Evolutionary conservation across 1,140 invertebrate genomes (phyloP).

Genomic region (Eriosoma lanigerum): DNA sequence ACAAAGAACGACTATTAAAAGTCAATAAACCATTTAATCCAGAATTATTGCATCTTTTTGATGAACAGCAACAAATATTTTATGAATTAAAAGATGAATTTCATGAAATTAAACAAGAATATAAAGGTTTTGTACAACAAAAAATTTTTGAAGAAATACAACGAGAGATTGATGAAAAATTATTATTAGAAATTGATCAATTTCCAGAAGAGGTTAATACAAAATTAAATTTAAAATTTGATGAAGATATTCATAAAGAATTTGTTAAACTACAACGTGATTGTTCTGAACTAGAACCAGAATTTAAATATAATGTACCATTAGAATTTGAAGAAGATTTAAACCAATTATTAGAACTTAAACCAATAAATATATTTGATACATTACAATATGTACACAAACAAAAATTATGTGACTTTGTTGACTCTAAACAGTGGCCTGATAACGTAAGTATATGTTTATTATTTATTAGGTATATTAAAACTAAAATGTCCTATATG

Average conservation of each 20-base stretch:
- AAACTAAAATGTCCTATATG: background rate
- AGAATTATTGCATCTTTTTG: background rate
- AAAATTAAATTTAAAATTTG: background rate
- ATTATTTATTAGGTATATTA: background rate
- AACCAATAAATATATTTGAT: conserved; percentile 10
- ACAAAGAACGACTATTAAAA: conserved; percentile 3
- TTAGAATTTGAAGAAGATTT: background rate
- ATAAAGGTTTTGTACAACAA: conserved; percentile 21
- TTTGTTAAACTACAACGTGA: conserved; percentile 29
- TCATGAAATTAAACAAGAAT: background rate
- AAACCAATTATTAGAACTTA: background rate
- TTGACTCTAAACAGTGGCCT: conserved; percentile 17
- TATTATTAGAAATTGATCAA: background rate
- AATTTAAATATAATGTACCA: conserved; percentile 23
- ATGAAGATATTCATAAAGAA: conserved; percentile 16
- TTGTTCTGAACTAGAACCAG: conserved; percentile 7
- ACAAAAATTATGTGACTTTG: conserved; percentile 25
- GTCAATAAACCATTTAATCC: background rate
- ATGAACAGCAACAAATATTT: background rate
- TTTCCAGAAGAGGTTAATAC: background rate
- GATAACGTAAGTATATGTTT: conserved; percentile 16
- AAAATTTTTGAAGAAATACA: conserved; percentile 20
- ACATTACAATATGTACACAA: conserved; percentile 18
- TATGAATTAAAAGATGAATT: conserved; percentile 13
- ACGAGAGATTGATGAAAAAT: conserved; percentile 10